phyloP scores from a whole-genome alignment of 2,113 vertebrate genomes.

The Poicephalus meyeri region DNA sequence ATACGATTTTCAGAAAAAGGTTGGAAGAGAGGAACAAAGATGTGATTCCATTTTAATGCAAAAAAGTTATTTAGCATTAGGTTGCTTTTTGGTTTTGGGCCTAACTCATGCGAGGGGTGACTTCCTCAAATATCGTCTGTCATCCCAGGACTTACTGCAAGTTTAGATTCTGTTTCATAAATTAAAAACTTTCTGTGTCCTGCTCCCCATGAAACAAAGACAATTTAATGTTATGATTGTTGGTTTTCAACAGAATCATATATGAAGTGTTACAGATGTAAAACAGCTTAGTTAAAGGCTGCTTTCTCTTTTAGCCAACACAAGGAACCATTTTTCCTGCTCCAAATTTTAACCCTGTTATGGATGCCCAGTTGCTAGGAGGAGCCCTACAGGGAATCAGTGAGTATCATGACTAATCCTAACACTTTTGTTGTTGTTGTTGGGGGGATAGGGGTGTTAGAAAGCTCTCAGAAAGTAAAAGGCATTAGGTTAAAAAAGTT shows the following conservation, averaged over 20 bases:
- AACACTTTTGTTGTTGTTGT: neutral
- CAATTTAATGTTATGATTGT: neutral
- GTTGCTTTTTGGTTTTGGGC: neutral
- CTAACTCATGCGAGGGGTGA: neutral
- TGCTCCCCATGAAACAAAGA: neutral
- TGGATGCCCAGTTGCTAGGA: slow-evolving; percentile 75
- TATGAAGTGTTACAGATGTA: neutral
- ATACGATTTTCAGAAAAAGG: neutral
- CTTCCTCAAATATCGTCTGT: neutral
- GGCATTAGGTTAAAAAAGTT: neutral
- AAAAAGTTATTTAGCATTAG: neutral
- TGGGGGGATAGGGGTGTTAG: neutral
- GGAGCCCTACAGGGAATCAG: slow-evolving; percentile 78
- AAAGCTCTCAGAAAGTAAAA: neutral
- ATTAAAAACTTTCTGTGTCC: neutral
- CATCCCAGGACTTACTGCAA: neutral
- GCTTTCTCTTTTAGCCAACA: slow-evolving; percentile 38
- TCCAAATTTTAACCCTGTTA: slow-evolving; percentile 74
- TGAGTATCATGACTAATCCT: slow-evolving; percentile 30
- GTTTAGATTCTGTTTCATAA: neutral
- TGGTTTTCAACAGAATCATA: neutral
- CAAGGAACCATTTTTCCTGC: slow-evolving; percentile 77
- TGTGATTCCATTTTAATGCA: neutral
- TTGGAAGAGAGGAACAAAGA: neutral
- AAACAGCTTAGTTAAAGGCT: neutral